phyloP scores from a whole-genome alignment of 1,140 invertebrate genomes.

The Rhagoletis pomonella region DNA sequence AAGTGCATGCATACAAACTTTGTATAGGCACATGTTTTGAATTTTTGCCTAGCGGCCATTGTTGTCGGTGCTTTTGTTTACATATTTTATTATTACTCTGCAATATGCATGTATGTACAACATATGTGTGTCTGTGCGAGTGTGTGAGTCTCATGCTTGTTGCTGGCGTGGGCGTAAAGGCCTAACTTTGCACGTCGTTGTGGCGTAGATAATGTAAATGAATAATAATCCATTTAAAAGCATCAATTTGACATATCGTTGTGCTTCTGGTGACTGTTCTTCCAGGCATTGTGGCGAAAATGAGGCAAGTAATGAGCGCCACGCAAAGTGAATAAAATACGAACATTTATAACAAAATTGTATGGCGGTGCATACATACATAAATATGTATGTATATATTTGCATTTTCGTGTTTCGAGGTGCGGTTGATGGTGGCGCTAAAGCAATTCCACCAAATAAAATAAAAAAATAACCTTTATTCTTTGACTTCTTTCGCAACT shows the following conservation, averaged over 20 bases:
- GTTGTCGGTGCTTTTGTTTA: conserved; percentile 12
- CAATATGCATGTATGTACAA: neutral
- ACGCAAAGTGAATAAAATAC: neutral
- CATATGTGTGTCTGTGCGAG: neutral
- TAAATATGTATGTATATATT: neutral
- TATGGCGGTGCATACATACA: neutral
- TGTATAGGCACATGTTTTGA: conserved; percentile 18
- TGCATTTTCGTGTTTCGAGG: neutral
- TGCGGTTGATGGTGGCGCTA: neutral
- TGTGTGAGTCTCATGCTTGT: neutral
- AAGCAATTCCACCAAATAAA: neutral
- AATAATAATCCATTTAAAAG: conserved; percentile 49
- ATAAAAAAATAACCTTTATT: neutral
- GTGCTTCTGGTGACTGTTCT: neutral
- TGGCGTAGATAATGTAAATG: conserved; percentile 39
- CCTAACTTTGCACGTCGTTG: conserved; percentile 14
- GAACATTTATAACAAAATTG: no score
- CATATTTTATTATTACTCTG: conserved; percentile 18
- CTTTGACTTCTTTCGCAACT: neutral
- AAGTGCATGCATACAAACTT: neutral
- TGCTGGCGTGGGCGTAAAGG: neutral
- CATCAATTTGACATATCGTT: conserved; percentile 42
- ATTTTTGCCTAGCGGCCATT: conserved; percentile 34
- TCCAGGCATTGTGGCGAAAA: neutral
- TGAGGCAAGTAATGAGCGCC: neutral